A percentile compares a stretch with the other conserved stretches of the same genome.
phyloP scores from a whole-genome alignment of 2,113 vertebrate species.

The Periophthalmus modestus region DNA sequence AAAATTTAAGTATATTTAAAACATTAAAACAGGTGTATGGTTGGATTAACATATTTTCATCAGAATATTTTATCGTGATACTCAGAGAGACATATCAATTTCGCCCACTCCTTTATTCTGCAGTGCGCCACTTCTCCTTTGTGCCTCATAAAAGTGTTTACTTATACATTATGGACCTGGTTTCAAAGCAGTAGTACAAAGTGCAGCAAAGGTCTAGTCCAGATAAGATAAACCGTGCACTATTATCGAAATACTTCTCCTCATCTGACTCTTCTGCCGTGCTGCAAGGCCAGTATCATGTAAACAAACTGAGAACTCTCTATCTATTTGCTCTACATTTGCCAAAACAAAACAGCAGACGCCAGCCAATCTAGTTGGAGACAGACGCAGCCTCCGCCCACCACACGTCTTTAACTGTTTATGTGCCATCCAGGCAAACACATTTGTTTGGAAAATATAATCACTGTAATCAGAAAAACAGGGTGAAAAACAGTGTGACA shows the following conservation, averaged over 20 bases:
- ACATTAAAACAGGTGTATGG: no score
- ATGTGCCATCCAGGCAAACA: background rate
- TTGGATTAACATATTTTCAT: no score
- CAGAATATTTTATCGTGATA: no score
- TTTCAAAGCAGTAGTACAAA: slow-evolving; percentile 25
- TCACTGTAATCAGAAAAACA: background rate
- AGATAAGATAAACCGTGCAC: slow-evolving; percentile 10
- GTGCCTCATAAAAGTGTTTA: slow-evolving; percentile 10
- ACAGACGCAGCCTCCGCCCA: slow-evolving; percentile 55
- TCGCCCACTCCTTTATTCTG: slow-evolving; percentile 5
- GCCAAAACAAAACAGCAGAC: slow-evolving; percentile 50
- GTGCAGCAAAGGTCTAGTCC: background rate
- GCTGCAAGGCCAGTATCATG: slow-evolving; percentile 32
- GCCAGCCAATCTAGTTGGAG: slow-evolving; percentile 53
- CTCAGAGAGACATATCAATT: no score
- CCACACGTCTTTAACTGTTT: slow-evolving; percentile 56
- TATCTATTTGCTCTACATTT: slow-evolving; percentile 30
- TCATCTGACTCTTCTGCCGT: slow-evolving; percentile 20
- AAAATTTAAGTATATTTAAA: no score
- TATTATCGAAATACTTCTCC: slow-evolving; percentile 8
- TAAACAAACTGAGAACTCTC: slow-evolving; percentile 41
- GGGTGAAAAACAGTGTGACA: no score
- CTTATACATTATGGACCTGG: slow-evolving; percentile 2
- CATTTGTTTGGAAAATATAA: background rate
- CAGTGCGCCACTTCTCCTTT: slow-evolving; percentile 53